A percentile compares a stretch with the other conserved stretches of the same genome.
These are phyloP conservation scores for Bagarius yarrelli DNA, from an alignment of 2,113 vertebrate species.

Conservation along the genomic window DNA sequence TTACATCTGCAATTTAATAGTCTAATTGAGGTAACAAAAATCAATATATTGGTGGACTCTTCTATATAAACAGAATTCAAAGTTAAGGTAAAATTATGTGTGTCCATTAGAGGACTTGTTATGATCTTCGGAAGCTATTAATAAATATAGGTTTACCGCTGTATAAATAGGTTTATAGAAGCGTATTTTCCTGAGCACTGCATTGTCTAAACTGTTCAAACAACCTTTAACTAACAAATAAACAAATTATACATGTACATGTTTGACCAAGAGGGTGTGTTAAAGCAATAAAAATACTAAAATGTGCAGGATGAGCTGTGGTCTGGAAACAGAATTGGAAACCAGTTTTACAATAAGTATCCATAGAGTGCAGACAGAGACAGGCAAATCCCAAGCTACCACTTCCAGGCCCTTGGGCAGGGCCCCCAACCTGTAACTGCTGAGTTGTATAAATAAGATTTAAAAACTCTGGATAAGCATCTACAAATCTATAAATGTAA, in stretches of 20 bases:
- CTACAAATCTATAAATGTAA: too few relatives aligned
- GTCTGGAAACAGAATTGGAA: neutral
- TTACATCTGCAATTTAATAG: constrained; percentile 25
- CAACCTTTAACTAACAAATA: neutral
- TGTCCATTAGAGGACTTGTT: neutral
- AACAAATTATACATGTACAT: neutral
- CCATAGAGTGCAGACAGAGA: too few relatives aligned
- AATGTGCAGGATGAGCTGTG: neutral
- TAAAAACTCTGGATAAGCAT: too few relatives aligned
- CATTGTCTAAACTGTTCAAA: neutral
- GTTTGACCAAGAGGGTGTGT: neutral
- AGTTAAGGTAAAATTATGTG: neutral
- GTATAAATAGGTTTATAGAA: neutral
- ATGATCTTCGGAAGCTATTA: too few relatives aligned
- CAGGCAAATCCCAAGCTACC: too few relatives aligned
- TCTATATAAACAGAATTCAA: neutral
- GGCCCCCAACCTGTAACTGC: too few relatives aligned
- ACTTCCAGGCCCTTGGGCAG: too few relatives aligned
- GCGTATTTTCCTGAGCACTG: neutral
- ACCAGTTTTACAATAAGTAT: neutral
- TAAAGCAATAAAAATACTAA: neutral
- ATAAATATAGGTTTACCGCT: neutral
- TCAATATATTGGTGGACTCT: neutral
- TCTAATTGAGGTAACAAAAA: neutral
- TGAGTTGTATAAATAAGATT: too few relatives aligned